Evolutionary conservation across 2,797 vertebrate genomes (phyloP).

Genomic region (Falco cherrug): DNA sequence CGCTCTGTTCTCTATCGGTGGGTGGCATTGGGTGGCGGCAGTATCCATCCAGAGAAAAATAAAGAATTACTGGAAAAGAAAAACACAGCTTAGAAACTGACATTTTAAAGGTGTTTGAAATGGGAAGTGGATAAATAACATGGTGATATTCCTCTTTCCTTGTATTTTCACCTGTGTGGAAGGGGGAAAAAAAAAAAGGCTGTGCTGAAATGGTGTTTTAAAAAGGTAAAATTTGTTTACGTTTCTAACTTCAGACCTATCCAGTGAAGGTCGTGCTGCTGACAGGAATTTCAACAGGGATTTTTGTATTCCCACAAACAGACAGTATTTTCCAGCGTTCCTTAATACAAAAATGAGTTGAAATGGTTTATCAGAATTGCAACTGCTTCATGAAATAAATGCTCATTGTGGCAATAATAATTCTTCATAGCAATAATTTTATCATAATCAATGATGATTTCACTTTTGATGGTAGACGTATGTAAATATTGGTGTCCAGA

Average conservation of each 20-base stretch:
- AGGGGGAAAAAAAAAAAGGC: not conserved
- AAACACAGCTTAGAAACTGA: not conserved
- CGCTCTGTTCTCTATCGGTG: not conserved
- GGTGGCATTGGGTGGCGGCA: not conserved
- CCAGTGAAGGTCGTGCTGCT: not conserved
- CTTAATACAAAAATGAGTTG: not conserved
- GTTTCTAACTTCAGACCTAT: not conserved
- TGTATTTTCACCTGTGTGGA: not conserved
- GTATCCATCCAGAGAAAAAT: not conserved
- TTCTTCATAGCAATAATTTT: not conserved
- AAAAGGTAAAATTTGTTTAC: not conserved
- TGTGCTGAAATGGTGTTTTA: not conserved
- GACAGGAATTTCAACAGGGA: not conserved
- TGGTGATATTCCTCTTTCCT: not conserved
- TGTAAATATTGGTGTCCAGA: not conserved
- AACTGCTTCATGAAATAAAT: not conserved
- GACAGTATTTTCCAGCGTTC: not conserved
- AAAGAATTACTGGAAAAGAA: not conserved
- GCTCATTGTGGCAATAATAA: not conserved
- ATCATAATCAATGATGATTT: not conserved
- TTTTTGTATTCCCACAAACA: not conserved
- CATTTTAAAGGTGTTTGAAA: not conserved
- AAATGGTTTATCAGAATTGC: not conserved
- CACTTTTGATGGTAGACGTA: not conserved
- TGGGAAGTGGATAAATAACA: not conserved